Base-by-base conservation (phyloP, 1,140 invertebrate species). In the Ooceraea biroi region DNA sequence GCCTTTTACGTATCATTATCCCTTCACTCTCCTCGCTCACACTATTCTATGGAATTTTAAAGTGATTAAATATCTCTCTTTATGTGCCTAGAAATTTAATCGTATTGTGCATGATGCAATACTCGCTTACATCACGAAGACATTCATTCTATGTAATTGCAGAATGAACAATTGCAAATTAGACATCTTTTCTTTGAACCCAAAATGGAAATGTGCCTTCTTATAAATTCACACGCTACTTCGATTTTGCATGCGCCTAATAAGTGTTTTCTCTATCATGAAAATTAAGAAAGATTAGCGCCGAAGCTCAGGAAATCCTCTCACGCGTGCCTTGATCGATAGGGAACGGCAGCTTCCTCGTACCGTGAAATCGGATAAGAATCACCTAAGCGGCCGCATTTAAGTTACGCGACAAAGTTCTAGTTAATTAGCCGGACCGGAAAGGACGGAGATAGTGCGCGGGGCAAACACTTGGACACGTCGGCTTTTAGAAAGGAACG, bases 281-380 rank as follows among this genome's bases (percentile, higher is more conserved):
- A 36, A 50, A 50, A 77, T 52, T 50, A 17, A 57, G 8, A n/a
- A 36, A 17, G 58, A 36, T 48, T 14, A 41, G 44, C n/a, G n/a
- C 52, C 22, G 41, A 41, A 52, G 14, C 4, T 12, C 14, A 12
- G 19, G 22, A 10, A 30, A 80, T 71, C 46, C 41, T 80, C 50
- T 80, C 76, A 46, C 41, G 50, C 25, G 25, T 46, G 25, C 25
- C 50, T 36, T 50, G 60, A 84, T 84, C 66, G 65, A 83, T 83
- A 63, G 57, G n/a, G 17, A 63, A 61, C 30, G 27, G 63, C 19
- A 68, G 14, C 27, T 22, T 57, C 17, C 36, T 55, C 68, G 68
- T 74, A 82, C 84, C 57, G 27, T 72, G 61, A 85, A 85, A 66
- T 65, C 68, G 69, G 78, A 85, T 85, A 83, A 85, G 36, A 58